Evolutionary conservation across 2,888 invertebrate species (phyloP), one percentile per base, ranked within the genome.

Genomic region (Nomada hirtipes): DNA sequence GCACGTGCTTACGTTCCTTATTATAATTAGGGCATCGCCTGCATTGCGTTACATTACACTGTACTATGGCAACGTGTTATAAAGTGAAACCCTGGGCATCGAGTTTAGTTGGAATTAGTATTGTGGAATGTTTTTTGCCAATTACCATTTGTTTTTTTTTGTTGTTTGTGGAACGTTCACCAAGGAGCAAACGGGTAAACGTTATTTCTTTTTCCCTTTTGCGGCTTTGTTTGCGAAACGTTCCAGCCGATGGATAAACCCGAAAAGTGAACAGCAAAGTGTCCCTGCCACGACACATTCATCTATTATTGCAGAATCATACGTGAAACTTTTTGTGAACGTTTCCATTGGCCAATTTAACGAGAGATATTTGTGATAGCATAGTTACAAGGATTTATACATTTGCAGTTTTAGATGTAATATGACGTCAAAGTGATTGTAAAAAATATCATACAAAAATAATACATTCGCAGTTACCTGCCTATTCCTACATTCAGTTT

Each of bases 1-100:
- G 74, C 87, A 83, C 79, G 81, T 83, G 85, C 67, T 84, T 68
- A 70, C 79, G 76, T 76, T 87, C 57, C 69, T 75, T 77, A 65
- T 87, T 84, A 84, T 85, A 90, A 88, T 86, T 90, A 87, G 87
- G 83, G 74, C 84, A 86, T 84, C 78, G 85, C 73, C 86, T 80
- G 77, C 74, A 81, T 83, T 75, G 84, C 77, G 77, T 86, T 89
- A 81, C 44, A 47, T 80, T 84, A 76, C 63, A 52, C 44, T 42
- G 18, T 11, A 11, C 67, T 55, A 18, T 18, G 29, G 26, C 36
- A 55, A 64, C 36, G 44, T n/a, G 44, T 69, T 70, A 59, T 42
- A 20, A 53, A 55, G 69, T 64, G 76, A 53, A 70, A 67, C 65
- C 64, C 53, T 67, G 73, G 60, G 67, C 47, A 60, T 50, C n/a